These are phyloP conservation scores for Cremastinae sp. DNA, from an alignment of 2,888 invertebrate species.

Conservation along the genomic window DNA sequence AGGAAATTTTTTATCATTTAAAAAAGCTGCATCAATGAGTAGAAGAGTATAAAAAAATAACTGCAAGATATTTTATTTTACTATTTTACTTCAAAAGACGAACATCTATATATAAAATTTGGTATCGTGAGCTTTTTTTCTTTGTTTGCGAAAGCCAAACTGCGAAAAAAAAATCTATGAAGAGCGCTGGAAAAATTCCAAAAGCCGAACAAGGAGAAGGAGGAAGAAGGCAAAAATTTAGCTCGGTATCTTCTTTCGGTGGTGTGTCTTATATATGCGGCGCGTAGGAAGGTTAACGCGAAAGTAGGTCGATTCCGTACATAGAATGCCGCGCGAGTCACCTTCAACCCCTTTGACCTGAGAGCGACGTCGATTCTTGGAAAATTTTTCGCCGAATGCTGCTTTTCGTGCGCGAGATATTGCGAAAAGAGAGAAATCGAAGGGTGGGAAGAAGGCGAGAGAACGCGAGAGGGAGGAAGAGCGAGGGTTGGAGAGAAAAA, in stretches of 20 bases:
- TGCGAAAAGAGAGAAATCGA: slow-evolving; percentile 25
- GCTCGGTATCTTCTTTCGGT: not conserved
- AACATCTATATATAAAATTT: slow-evolving; percentile 11
- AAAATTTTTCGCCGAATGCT: slow-evolving; percentile 18
- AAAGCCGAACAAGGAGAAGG: not conserved
- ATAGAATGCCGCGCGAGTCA: slow-evolving; percentile 64
- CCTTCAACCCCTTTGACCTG: slow-evolving; percentile 24
- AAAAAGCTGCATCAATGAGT: no score
- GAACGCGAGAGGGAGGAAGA: not conserved
- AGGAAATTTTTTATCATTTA: no score
- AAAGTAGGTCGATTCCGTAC: slow-evolving; percentile 72
- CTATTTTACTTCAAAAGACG: slow-evolving; percentile 26
- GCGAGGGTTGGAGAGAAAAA: slow-evolving; percentile 1
- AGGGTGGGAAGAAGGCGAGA: not conserved
- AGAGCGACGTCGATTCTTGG: slow-evolving; percentile 21
- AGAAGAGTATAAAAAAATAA: no score
- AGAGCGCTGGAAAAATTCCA: no score
- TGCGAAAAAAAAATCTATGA: not conserved
- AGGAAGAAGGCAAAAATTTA: not conserved
- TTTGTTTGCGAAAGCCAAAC: no score
- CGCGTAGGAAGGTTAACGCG: slow-evolving; percentile 65
- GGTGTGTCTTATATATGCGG: slow-evolving; percentile 22
- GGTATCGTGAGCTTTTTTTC: no score
- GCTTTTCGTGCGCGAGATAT: slow-evolving; percentile 33
- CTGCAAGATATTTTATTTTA: no score